Conservation (phyloP, 2,113 vertebrate species). For the Hyaena hyaena region DNA sequence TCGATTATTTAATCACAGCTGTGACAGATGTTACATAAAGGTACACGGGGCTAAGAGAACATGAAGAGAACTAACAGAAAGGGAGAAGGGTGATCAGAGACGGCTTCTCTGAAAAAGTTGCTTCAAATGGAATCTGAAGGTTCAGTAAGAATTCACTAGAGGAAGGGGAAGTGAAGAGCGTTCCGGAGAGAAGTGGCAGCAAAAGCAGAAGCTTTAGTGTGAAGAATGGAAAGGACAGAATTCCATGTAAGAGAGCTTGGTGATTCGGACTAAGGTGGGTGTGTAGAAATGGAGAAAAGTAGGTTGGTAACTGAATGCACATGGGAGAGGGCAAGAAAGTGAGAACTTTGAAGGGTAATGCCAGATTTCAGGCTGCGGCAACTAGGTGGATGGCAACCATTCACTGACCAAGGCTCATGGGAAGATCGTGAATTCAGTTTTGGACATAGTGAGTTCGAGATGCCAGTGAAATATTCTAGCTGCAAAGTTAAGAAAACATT, state of each 20-base stretch:
- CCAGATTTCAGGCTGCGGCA: not conserved
- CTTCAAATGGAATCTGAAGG: conserved; percentile 21
- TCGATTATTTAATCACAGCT: not conserved
- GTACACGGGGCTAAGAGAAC: not conserved
- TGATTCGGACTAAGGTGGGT: not conserved
- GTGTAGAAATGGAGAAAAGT: not conserved
- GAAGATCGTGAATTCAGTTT: not conserved
- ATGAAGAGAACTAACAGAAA: not conserved
- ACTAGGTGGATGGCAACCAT: not conserved
- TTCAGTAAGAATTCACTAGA: not conserved
- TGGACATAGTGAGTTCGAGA: not conserved
- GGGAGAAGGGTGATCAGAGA: not conserved
- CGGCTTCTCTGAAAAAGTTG: not conserved
- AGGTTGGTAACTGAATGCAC: not conserved
- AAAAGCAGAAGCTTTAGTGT: not conserved
- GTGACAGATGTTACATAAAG: not conserved
- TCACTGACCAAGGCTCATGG: not conserved
- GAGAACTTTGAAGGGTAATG: not conserved
- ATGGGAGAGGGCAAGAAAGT: not conserved
- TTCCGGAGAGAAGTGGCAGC: not conserved
- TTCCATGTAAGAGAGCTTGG: not conserved
- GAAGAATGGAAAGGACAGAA: not conserved
- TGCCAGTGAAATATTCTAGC: not conserved
- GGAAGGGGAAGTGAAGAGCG: not conserved
- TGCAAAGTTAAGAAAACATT: not conserved